Evolutionary conservation across 1,140 invertebrate species (phyloP).

Genomic region (Watersipora subatra): DNA sequence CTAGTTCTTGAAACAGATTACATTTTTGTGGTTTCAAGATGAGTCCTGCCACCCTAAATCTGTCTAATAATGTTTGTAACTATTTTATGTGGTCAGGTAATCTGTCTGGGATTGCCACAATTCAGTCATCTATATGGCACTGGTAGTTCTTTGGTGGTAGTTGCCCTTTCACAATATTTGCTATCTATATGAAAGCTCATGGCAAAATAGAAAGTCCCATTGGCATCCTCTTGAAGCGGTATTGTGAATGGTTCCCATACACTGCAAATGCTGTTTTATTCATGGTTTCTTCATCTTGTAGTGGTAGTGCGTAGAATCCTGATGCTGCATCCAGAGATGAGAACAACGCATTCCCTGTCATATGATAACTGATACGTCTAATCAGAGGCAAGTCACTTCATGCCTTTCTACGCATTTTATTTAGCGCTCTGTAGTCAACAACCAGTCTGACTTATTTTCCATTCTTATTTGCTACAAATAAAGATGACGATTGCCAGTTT

Average conservation of each 20-base stretch:
- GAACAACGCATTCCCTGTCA: background rate
- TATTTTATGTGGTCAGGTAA: background rate
- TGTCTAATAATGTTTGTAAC: background rate
- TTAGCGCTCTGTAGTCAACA: background rate
- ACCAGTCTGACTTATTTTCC: background rate
- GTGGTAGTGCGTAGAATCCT: background rate
- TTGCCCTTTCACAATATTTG: background rate
- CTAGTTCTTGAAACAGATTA: background rate
- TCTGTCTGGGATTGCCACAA: too few species aligned
- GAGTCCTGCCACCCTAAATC: background rate
- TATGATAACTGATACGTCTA: background rate
- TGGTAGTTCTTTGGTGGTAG: background rate
- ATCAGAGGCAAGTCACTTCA: background rate
- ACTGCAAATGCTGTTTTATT: background rate
- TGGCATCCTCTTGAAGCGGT: background rate
- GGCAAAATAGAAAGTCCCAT: background rate
- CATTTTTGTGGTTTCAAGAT: conserved; percentile 1
- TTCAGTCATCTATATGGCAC: background rate
- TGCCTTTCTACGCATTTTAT: background rate
- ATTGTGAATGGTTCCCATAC: background rate
- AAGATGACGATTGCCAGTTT: background rate
- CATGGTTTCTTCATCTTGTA: background rate
- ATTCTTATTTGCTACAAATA: background rate
- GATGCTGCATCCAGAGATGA: background rate
- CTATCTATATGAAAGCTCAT: background rate